Conservation (phyloP, 2,113 vertebrate genomes). For the Lathamus discolor region DNA sequence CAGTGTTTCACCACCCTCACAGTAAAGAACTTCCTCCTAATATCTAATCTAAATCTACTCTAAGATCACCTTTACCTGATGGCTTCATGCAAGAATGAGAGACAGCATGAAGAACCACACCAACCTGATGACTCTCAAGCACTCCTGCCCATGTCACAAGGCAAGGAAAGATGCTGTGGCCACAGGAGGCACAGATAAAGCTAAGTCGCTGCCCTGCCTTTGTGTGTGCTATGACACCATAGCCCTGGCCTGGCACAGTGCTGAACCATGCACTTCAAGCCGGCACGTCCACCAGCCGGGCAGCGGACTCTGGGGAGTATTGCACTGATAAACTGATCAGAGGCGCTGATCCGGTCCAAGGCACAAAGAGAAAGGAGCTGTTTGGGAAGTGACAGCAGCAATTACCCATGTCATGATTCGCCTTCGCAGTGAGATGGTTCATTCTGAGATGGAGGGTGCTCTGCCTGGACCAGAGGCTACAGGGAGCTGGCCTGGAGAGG, state of each 20-base stretch:
- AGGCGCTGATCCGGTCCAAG: neutral
- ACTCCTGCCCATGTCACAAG: neutral
- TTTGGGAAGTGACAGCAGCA: neutral
- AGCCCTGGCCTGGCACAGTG: neutral
- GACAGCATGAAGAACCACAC: neutral
- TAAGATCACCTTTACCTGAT: neutral
- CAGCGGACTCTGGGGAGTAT: fast-evolving
- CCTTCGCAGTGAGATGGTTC: neutral
- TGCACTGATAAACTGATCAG: neutral
- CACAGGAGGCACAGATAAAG: neutral
- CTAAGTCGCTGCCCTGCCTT: neutral
- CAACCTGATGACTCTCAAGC: neutral
- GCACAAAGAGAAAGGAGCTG: neutral
- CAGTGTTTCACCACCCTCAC: neutral
- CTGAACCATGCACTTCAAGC: neutral
- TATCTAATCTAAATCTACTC: neutral
- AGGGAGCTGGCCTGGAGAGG: neutral
- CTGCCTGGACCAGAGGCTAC: neutral
- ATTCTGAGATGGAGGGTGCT: neutral
- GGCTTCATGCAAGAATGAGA: neutral
- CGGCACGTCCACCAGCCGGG: neutral
- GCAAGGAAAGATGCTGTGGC: neutral
- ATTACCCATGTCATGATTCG: neutral
- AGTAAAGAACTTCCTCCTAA: neutral
- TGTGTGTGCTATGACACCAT: neutral